A percentile compares a stretch with the other conserved stretches of the same genome.
Evolutionary conservation across 2,888 invertebrate genomes (phyloP).

Genomic region (Neoitamus cyanurus): DNA sequence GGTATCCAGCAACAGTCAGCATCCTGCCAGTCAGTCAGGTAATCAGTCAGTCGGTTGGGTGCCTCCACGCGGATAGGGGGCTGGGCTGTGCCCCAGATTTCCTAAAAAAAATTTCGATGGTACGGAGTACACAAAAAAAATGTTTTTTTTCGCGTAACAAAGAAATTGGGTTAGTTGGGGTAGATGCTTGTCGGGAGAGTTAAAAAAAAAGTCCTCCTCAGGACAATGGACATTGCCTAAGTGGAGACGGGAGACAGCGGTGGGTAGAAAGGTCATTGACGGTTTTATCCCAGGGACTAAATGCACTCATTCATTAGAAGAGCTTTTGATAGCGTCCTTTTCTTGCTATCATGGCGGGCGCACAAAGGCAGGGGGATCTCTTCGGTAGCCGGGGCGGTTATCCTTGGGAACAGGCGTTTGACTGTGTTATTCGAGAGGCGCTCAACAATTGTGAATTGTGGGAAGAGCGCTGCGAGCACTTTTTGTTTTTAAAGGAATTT

Average conservation of each 20-base stretch:
- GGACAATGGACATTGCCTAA: conserved; percentile 8
- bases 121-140: neutral
- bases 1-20: neutral
- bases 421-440: neutral
- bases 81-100: neutral
- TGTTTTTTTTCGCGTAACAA: neutral
- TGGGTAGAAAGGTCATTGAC: conserved; percentile 6
- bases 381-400: neutral
- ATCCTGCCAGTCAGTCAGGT: neutral
- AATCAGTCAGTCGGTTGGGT: neutral
- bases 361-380: neutral
- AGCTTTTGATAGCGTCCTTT: conserved; percentile 23
- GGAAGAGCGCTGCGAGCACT: neutral
- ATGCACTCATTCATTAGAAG: conserved; percentile 28
- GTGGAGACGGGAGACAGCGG: neutral
- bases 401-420: neutral
- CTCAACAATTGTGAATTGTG: neutral
- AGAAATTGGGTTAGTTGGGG: neutral
- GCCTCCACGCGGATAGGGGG: neutral
- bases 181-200: neutral
- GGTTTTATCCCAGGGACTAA: conserved; percentile 25
- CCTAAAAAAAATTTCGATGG: neutral
- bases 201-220: neutral
- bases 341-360: neutral
- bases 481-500: neutral